phyloP scores from a whole-genome alignment of 1,140 invertebrate species.

The Platyscapa corneri region DNA sequence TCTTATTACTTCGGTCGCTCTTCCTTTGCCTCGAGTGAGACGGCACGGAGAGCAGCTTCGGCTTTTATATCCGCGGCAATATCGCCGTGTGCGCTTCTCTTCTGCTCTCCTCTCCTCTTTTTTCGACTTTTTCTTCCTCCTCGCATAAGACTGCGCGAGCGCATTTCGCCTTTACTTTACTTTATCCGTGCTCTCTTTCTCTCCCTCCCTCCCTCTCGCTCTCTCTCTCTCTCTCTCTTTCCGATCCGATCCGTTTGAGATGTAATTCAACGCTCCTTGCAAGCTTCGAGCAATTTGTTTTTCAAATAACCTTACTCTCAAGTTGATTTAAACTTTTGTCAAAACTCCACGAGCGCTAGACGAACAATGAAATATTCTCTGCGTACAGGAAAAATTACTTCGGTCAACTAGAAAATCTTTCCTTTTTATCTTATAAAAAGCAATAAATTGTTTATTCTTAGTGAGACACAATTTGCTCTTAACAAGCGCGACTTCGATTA shows the following conservation, averaged over 20 bases:
- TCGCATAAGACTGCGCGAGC: not conserved
- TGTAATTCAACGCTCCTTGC: slow-evolving; percentile 50
- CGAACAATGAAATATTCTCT: slow-evolving; percentile 48
- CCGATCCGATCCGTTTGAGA: slow-evolving; percentile 50
- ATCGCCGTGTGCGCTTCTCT: slow-evolving; percentile 32
- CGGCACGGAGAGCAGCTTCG: slow-evolving; percentile 12
- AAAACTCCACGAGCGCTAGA: slow-evolving; percentile 31
- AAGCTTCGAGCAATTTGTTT: slow-evolving; percentile 52
- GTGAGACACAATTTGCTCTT: not conserved
- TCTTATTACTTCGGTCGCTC: slow-evolving; percentile 67
- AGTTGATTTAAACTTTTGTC: slow-evolving; percentile 54
- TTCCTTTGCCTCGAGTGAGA: slow-evolving; percentile 55
- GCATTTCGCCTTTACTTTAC: slow-evolving; percentile 34
- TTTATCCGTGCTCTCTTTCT: slow-evolving; percentile 35
- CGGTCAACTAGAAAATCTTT: slow-evolving; percentile 12
- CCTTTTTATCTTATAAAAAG: not conserved
- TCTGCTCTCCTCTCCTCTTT: not conserved
- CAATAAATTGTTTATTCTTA: not conserved
- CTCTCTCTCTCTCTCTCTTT: slow-evolving; percentile 21
- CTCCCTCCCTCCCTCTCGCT: not conserved
- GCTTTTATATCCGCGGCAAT: slow-evolving; percentile 53
- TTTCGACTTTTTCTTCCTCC: not conserved
- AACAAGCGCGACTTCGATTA: not conserved
- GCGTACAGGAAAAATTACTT: slow-evolving; percentile 39
- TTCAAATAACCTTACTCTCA: slow-evolving; percentile 49